These are phyloP conservation scores for Rhynchomys soricoides DNA, from an alignment of 2,113 vertebrate species.

Conservation along the genomic window DNA sequence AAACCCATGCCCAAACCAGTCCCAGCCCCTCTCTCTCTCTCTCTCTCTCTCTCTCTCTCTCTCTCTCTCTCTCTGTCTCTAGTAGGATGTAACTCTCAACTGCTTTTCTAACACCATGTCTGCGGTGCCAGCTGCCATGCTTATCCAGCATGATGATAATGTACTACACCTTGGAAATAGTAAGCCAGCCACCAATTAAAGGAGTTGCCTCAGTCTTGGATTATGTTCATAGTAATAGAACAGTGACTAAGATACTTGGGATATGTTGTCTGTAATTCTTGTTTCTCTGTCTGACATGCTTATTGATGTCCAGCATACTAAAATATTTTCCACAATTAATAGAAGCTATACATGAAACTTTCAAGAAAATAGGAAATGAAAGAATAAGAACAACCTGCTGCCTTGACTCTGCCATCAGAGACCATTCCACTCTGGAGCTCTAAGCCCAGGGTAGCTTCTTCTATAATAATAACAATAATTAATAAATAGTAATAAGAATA, in stretches of 20 bases:
- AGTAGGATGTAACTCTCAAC: not conserved
- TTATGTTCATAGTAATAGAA: not conserved
- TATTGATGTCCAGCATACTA: not conserved
- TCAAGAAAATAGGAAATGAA: not conserved
- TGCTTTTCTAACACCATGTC: not conserved
- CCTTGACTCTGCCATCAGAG: not conserved
- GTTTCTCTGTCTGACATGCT: not conserved
- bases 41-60: not conserved
- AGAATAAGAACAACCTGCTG: not conserved
- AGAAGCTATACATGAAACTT: not conserved
- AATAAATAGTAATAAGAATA: not conserved
- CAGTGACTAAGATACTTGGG: not conserved
- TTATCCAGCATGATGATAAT: not conserved
- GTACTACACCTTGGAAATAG: not conserved
- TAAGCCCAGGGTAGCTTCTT: not conserved
- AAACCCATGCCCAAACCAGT: not conserved
- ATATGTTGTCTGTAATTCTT: not conserved
- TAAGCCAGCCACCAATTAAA: not conserved
- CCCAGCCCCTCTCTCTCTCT: not conserved
- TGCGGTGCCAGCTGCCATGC: not conserved
- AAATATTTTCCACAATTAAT: slow-evolving; percentile 5
- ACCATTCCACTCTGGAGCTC: not conserved
- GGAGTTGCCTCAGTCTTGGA: not conserved
- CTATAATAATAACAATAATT: not conserved
- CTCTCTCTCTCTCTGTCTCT: no score